phyloP scores from a whole-genome alignment of 2,888 invertebrate genomes.

The Tinea pellionella region DNA sequence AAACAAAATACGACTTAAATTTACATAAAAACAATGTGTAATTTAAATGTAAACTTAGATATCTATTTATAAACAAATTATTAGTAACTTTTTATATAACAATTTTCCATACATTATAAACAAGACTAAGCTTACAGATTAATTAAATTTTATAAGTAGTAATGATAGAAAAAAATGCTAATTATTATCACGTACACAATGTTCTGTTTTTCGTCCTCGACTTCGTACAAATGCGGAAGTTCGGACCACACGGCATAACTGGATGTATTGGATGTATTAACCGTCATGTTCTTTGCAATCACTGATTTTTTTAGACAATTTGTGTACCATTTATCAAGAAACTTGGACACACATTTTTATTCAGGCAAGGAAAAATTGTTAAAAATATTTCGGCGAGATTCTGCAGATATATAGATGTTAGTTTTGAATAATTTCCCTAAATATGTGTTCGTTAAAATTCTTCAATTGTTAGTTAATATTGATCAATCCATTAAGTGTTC shows the following conservation, averaged over 20 bases:
- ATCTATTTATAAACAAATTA: too few species aligned
- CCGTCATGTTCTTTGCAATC: neutral
- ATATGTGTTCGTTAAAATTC: too few species aligned
- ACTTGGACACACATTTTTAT: too few species aligned
- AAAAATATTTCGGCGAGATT: too few species aligned
- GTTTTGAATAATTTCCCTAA: too few species aligned
- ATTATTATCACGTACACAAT: neutral
- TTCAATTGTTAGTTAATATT: too few species aligned
- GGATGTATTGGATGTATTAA: neutral
- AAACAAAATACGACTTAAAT: too few species aligned
- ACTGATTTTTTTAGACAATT: neutral
- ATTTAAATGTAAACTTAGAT: too few species aligned
- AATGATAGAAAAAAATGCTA: conserved; percentile 7
- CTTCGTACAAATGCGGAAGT: conserved; percentile 7
- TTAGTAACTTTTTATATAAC: neutral
- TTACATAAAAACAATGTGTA: too few species aligned
- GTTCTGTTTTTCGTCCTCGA: conserved; percentile 11
- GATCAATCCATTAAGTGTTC: too few species aligned
- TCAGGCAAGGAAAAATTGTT: too few species aligned
- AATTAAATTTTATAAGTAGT: neutral
- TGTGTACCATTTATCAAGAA: neutral
- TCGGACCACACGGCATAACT: conserved; percentile 2
- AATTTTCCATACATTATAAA: neutral
- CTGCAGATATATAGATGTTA: too few species aligned
- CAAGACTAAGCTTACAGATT: neutral